A percentile compares a stretch with the other conserved stretches of the same genome.
Evolutionary conservation across 2,113 vertebrate genomes (phyloP).

Genomic region (Pseudopipra pipra): DNA sequence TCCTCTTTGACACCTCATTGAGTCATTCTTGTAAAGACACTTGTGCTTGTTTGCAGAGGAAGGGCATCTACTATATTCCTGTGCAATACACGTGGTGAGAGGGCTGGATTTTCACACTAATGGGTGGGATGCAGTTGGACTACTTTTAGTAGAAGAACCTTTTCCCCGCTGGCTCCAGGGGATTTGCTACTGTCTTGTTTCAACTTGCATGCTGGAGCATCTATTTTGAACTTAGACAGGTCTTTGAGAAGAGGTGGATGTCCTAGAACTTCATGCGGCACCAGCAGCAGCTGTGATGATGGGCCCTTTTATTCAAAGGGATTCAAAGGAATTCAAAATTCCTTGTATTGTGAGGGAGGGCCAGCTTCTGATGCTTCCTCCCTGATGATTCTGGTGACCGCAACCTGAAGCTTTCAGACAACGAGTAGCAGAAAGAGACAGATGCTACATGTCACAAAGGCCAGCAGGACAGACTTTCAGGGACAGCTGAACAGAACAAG

Average conservation of each 20-base stretch:
- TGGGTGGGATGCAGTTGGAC: not conserved
- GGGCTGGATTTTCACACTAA: not conserved
- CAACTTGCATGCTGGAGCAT: not conserved
- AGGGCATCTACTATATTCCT: not conserved
- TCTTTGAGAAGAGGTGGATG: not conserved
- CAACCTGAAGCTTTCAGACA: not conserved
- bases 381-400: not conserved
- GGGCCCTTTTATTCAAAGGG: not conserved
- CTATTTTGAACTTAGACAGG: not conserved
- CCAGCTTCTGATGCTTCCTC: not conserved
- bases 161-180: not conserved
- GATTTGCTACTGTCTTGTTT: not conserved
- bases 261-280: not conserved
- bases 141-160: not conserved
- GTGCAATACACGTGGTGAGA: not conserved
- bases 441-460: not conserved
- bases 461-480: not conserved
- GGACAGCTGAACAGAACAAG: not conserved
- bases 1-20: not conserved
- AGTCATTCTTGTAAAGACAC: not conserved
- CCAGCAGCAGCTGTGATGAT: not conserved
- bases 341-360: not conserved
- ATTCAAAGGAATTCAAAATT: too few relatives aligned
- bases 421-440: not conserved
- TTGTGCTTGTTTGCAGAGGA: not conserved